Evolutionary conservation across 1,140 invertebrate species (phyloP), one percentile per base, ranked within the genome.

Genomic region (Antheraea mylitta): DNA sequence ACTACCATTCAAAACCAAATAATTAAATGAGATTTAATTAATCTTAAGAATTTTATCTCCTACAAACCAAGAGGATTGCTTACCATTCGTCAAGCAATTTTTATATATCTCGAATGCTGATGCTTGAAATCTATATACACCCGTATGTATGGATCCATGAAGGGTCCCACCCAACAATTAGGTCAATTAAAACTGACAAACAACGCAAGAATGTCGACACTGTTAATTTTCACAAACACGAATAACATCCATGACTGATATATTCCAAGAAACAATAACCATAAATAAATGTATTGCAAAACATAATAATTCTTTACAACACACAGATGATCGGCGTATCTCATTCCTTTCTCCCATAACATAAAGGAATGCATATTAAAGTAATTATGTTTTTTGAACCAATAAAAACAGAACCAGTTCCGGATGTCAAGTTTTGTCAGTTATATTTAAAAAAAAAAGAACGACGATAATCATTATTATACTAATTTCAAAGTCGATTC

Each of bases 381-480:
- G 76, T 81, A 82, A 89, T 81, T 82, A 83, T 66, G 74, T 71
- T 75, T 64, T 42, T 62, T 72, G 74, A 64, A 70, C 69, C 71
- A 81, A 80, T 76, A 85, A 85, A 83, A 83, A 83, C 73, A 73
- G 82, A 79, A 76, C 63, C 77, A 78, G 77, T 86, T 81, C 83
- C 82, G 85, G 82, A 87, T 84, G 80, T 83, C 79, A 83, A 84
- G 75, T 83, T 77, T 81, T 80, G 82, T 89, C 76, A 75, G 80
- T 85, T 79, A 80, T 83, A 87, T 84, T 84, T 81, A 74, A 85
- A 89, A 53, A n/a, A 53, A 53, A 42, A 42, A 42, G 87, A 89
- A 87, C 81, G 87, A 83, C 78, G 76, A 86, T 89, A 86, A 88
- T 87, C 85, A 88, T 89, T 91, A 88, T 87, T 85, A 87, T 80